A percentile compares a stretch with the other conserved stretches of the same genome.
Evolutionary conservation across 2,888 invertebrate species (phyloP).

Genomic region (Elegia similella): DNA sequence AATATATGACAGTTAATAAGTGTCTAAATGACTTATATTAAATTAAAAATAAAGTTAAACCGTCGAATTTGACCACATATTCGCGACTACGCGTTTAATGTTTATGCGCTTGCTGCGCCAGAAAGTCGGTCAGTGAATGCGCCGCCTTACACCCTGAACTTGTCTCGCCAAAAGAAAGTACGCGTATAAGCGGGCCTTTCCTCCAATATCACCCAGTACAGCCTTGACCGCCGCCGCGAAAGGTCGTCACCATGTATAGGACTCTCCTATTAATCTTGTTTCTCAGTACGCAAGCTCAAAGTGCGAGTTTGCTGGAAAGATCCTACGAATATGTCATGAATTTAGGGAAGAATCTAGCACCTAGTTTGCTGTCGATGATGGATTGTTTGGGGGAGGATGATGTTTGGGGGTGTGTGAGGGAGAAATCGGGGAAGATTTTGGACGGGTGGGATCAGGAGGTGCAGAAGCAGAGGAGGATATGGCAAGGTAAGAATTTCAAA

Average conservation of each 20-base stretch:
- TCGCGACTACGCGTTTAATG: too few relatives aligned
- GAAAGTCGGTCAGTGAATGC: background rate
- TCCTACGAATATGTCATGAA: constrained; percentile 68
- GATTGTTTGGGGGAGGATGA: constrained; percentile 76
- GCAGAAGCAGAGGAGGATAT: constrained; percentile 54
- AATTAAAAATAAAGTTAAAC: too few relatives aligned
- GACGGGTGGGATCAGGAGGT: constrained; percentile 63
- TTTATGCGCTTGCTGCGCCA: too few relatives aligned
- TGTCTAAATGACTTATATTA: too few relatives aligned
- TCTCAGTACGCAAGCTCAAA: constrained; percentile 45
- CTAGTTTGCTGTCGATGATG: constrained; percentile 76
- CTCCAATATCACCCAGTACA: background rate
- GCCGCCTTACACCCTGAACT: background rate
- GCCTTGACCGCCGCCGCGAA: background rate
- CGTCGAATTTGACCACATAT: too few relatives aligned
- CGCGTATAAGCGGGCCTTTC: constrained; percentile 11
- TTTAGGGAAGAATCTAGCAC: constrained; percentile 66
- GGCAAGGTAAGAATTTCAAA: constrained; percentile 61
- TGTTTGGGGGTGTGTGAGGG: constrained; percentile 78
- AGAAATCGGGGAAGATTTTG: constrained; percentile 77
- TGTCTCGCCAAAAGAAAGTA: constrained; percentile 13
- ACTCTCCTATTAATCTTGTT: constrained; percentile 43
- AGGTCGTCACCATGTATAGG: background rate
- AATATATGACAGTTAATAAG: too few relatives aligned
- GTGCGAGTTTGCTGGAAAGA: constrained; percentile 59